Percentiles rank a stretch among this genome's conserved stretches.
phyloP scores from a whole-genome alignment of 2,113 vertebrate species.

The Mionectes macconnelli region DNA sequence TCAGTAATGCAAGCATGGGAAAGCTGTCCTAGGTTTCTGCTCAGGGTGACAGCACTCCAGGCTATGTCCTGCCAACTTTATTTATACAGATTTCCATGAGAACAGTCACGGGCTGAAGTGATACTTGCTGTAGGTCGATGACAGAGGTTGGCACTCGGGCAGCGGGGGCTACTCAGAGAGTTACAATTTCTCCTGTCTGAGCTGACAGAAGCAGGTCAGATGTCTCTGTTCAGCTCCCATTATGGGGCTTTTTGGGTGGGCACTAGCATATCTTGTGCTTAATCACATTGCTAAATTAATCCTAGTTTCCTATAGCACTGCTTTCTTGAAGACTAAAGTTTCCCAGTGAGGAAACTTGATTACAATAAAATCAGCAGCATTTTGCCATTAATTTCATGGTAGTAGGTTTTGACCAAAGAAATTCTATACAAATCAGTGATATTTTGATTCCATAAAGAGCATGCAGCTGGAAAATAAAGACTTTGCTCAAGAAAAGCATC shows the following conservation, averaged over 20 bases:
- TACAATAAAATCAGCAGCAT: neutral
- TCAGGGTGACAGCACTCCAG: neutral
- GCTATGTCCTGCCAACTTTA: neutral
- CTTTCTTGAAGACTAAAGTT: neutral
- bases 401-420: neutral
- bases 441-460: neutral
- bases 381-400: neutral
- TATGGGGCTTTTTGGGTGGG: neutral
- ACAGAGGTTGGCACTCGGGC: accelerated
- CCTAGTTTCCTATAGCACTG: neutral
- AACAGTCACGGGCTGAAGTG: neutral
- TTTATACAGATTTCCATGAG: neutral
- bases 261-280: neutral
- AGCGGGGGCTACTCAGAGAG: neutral
- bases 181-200: neutral
- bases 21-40: neutral
- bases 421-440: neutral
- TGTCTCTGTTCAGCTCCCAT: neutral
- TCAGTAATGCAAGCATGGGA: neutral
- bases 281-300: neutral
- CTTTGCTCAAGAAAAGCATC: neutral
- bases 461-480: neutral
- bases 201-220: neutral
- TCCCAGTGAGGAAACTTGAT: neutral
- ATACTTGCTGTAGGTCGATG: neutral